Conservation (phyloP, 2,888 invertebrate species). For the Ochropleura leucogaster region DNA sequence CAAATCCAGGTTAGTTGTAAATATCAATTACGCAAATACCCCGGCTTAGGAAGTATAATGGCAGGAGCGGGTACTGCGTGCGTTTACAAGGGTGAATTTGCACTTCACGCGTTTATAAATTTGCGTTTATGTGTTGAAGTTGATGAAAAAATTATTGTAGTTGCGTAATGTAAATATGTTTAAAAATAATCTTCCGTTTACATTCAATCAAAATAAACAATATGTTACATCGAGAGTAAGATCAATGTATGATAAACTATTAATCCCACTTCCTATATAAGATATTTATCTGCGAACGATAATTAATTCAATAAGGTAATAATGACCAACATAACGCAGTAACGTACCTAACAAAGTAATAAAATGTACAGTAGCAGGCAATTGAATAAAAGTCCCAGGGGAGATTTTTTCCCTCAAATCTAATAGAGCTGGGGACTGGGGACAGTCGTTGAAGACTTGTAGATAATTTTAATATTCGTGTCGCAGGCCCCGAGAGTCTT, state of each 20-base stretch:
- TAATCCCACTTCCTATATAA: neutral
- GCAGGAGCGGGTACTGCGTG: slow-evolving; percentile 66
- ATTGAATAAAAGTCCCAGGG: slow-evolving; percentile 85
- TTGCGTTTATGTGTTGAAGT: neutral
- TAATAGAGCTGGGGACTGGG: slow-evolving; percentile 78
- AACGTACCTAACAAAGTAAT: slow-evolving; percentile 64
- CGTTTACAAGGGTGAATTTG: slow-evolving; percentile 70
- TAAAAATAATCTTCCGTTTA: slow-evolving; percentile 1
- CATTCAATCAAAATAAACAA: slow-evolving; percentile 2
- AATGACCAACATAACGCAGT: slow-evolving; percentile 42
- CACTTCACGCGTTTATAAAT: slow-evolving; percentile 58
- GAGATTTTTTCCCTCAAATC: slow-evolving; percentile 81
- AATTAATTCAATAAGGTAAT: slow-evolving; percentile 31
- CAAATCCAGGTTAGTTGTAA: slow-evolving; percentile 90
- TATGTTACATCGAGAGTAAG: neutral
- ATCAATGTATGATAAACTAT: slow-evolving; percentile 1
- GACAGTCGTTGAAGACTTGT: slow-evolving; percentile 75
- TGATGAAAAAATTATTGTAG: slow-evolving; percentile 15
- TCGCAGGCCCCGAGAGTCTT: slow-evolving; percentile 75
- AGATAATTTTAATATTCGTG: slow-evolving; percentile 88
- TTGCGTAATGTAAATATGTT: neutral
- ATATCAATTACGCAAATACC: slow-evolving; percentile 90
- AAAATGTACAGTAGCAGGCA: slow-evolving; percentile 78
- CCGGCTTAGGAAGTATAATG: slow-evolving; percentile 80
- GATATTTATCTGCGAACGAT: slow-evolving; percentile 1